Base-by-base conservation (phyloP, 2,113 vertebrate species). In the Sardina pilchardus region DNA sequence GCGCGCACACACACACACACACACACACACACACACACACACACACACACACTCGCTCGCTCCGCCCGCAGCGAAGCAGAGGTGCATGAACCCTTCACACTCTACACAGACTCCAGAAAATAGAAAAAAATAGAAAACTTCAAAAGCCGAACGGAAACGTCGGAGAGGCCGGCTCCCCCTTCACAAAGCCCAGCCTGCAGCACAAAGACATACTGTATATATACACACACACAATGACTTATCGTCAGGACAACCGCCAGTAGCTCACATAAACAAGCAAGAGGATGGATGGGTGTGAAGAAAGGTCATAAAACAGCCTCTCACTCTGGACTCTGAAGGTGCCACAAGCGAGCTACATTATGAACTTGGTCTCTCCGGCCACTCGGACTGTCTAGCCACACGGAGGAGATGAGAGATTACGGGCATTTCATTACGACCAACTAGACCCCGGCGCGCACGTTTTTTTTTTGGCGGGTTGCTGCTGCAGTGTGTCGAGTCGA, bases 21-120 rank as follows among this genome's bases (percentile, higher is more conserved):
- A n/a, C n/a, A n/a, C n/a, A n/a, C n/a, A n/a, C n/a, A n/a, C n/a
- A n/a, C n/a, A n/a, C n/a, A n/a, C n/a, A n/a, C n/a, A n/a, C n/a
- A n/a, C n/a, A n/a, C n/a, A n/a, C n/a, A n/a, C n/a, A n/a, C n/a
- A n/a, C n/a, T n/a, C n/a, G n/a, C n/a, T n/a, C n/a, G 8, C n/a
- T 16, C 67, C 30, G 26, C 71, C 67, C 14, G 71, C 30, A 75
- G 80, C 34, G 24, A 26, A 53, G 67, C 17, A 81, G 75, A 78
- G 36, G 26, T 83, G 39, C 82, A 80, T 80, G 67, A 81, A 39
- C 83, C 82, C 8, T 17, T 45, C 67, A 81, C 47, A 14, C 83
- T 83, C 50, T 45, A 78, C 56, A 86, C 75, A 0, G 24, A 80
- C 83, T 81, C 34, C 34, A 21, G 78, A 80, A 48, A 81, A 45